Evolutionary conservation across 2,113 vertebrate genomes (phyloP).

Genomic region (Crotalus horridus): DNA sequence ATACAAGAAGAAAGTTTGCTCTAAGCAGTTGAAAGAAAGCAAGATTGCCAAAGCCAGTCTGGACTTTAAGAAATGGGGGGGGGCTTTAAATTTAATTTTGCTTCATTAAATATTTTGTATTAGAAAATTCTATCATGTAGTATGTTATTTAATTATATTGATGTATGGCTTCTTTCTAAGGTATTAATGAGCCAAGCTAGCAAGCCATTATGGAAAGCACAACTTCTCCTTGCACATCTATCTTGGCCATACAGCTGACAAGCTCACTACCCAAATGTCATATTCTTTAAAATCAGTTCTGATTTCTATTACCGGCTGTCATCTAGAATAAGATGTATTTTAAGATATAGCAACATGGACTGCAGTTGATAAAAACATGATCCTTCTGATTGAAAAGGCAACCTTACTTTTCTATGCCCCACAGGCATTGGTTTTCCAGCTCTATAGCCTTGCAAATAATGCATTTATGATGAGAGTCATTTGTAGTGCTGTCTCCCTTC

Average conservation of each 20-base stretch:
- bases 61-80: background rate
- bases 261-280: background rate
- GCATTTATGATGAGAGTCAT: background rate
- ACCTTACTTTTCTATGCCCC: accelerated
- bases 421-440: background rate
- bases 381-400: background rate
- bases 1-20: slow-evolving; percentile 35
- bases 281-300: background rate
- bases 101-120: slow-evolving; percentile 10
- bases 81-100: background rate
- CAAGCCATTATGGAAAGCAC: background rate
- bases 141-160: background rate
- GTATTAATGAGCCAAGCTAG: background rate
- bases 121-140: slow-evolving; percentile 3
- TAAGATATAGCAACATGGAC: background rate
- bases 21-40: slow-evolving; percentile 39
- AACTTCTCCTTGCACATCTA: background rate
- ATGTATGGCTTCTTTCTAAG: background rate
- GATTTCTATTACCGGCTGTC: background rate
- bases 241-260: background rate
- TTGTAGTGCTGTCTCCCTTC: slow-evolving; percentile 1
- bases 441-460: background rate
- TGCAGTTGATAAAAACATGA: background rate
- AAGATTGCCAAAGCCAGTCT: slow-evolving; percentile 21
- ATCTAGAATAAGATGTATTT: background rate